Conservation (phyloP, 1,140 invertebrate genomes). For the Pseudomyrmex flavicornis region DNA sequence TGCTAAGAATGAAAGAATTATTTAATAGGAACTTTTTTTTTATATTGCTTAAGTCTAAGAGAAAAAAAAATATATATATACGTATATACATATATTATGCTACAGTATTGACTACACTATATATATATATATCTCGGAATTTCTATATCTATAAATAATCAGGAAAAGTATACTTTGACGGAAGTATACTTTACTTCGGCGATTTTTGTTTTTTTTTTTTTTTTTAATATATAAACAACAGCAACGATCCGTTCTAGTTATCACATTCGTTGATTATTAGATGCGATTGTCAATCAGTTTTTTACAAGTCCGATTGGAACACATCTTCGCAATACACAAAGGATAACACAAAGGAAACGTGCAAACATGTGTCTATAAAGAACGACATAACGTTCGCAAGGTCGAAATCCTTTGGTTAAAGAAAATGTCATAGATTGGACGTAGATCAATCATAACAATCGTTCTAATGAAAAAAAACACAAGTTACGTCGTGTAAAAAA, state of each 20-base stretch:
- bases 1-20: constrained; percentile 31
- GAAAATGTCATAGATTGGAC: not conserved
- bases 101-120: constrained; percentile 54
- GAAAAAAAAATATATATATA: constrained; percentile 56
- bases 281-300: no score
- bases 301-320: constrained; percentile 78
- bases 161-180: no score
- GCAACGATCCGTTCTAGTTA: no score
- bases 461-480: not conserved
- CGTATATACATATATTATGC: constrained; percentile 45
- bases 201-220: no score
- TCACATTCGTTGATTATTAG: no score
- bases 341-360: constrained; percentile 66
- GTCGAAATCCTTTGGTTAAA: constrained; percentile 59
- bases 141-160: no score
- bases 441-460: not conserved
- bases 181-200: no score
- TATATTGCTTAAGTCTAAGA: constrained; percentile 84
- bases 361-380: constrained; percentile 62
- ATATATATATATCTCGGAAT: no score
- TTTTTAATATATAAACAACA: no score
- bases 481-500: not conserved
- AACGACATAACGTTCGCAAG: constrained; percentile 42
- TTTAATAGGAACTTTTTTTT: constrained; percentile 84
- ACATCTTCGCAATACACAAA: constrained; percentile 67